Evolutionary conservation across 1,140 invertebrate genomes (phyloP), one percentile per base, ranked within the genome.

Genomic region (Coptotermes formosanus): DNA sequence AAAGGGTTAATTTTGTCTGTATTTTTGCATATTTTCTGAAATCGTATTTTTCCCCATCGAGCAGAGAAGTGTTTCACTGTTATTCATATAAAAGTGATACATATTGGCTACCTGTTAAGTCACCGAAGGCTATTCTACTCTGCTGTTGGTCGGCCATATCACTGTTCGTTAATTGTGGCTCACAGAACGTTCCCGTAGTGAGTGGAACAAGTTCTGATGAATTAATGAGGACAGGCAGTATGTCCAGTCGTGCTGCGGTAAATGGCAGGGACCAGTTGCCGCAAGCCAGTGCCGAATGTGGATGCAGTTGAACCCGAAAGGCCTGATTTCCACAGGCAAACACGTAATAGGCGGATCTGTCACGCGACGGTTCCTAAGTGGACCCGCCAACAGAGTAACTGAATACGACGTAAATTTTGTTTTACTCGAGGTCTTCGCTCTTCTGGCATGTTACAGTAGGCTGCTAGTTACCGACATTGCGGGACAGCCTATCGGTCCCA

Each of bases 181-280:
- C n/a, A 30, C 64, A 30, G 64, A 75, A 75, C 64, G 30, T 75
- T 75, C 64, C 30, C 64, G 64, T 75, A 75, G 1, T 75, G 64
- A 75, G 25, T 75, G 64, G 25, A 75, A 75, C 64, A 30, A 30
- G 64, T 75, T 75, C 64, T 75, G 64, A 75, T 75, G 64, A 75
- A 75, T 75, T 75, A 75, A 75, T 7, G 25, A 75, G 64, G 64
- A 75, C 64, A 75, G 59, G 7, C 52, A 55, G 19, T 55, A 16
- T 19, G 64, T 75, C 64, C 64, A 75, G 64, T 75, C 64, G 64
- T 75, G n/a, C 64, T 0, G 64, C n/a, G 25, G 25, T 75, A 75
- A 75, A 75, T n/a, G 64, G n/a, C 64, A 75, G n/a, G n/a, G 14
- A 30, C 25, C 64, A 30, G 64, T 30, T 16, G 25, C 64, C 4